Conservation (phyloP, 2,888 invertebrate genomes). For the Drosophila subquinaria region DNA sequence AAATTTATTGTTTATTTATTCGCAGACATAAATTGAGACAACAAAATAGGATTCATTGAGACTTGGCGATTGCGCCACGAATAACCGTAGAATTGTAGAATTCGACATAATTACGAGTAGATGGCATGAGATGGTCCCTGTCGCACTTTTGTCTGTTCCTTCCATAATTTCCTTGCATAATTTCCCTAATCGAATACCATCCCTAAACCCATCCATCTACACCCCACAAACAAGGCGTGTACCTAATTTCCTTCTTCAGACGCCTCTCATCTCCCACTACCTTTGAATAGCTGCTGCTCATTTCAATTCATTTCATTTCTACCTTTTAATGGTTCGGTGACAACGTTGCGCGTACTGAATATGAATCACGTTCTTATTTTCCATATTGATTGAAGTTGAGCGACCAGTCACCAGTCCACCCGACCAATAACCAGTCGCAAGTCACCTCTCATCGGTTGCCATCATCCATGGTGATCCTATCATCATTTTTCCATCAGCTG, state of each 20-base stretch:
- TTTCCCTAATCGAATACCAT: constrained; percentile 60
- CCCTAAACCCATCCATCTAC: not conserved
- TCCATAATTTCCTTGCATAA: constrained; percentile 61
- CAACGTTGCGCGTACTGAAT: constrained; percentile 67
- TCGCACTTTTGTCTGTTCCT: not conserved
- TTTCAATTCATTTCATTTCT: constrained; percentile 60
- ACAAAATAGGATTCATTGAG: constrained; percentile 18
- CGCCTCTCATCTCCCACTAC: not conserved
- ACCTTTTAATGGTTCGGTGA: constrained; percentile 56
- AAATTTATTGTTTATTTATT: constrained; percentile 45
- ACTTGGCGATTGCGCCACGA: constrained; percentile 38
- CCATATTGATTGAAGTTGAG: constrained; percentile 70
- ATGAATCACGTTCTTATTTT: constrained; percentile 70
- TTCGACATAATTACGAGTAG: constrained; percentile 34
- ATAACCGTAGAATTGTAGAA: constrained; percentile 23
- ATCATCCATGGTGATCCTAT: not conserved
- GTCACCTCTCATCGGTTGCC: not conserved
- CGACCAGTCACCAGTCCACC: constrained; percentile 7
- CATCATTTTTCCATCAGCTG: not conserved
- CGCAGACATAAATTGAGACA: constrained; percentile 18
- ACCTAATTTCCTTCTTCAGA: constrained; percentile 66
- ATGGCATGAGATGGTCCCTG: not conserved
- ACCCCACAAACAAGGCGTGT: constrained; percentile 56
- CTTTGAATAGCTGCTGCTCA: constrained; percentile 38
- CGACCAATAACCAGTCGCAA: too few relatives aligned